Evolutionary conservation across 2,113 vertebrate genomes (phyloP), one percentile per base, ranked within the genome.

Genomic region (Calidris pugnax): DNA sequence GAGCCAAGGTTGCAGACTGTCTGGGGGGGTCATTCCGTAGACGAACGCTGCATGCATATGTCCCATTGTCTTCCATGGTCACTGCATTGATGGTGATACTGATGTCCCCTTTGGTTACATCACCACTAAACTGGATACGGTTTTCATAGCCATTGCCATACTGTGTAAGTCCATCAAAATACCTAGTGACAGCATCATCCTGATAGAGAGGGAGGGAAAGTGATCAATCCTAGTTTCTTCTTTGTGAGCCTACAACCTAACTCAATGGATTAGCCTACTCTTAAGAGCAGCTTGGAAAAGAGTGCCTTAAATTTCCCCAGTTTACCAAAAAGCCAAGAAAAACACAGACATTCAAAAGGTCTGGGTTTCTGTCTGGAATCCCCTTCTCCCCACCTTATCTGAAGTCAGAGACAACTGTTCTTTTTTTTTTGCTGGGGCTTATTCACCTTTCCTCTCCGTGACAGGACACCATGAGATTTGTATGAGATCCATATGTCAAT

Each of bases 51-150:
- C 99, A 99, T 50, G 89, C 90, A 0, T 98, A 99, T 2, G 75
- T 97, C 5, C 99, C 98, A 0, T 98, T 99, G 97, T 99, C 99
- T 14, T 97, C 80, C 95, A 98, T 97, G 51, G 98, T 98, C n/a
- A 99, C 95, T 12, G 94, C 60, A 0, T 7, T 67, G 15, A 99
- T 69, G 50, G 39, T 95, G 82, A 99, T 72, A 10, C 95, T 97
- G 79, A 98, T 97, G 9, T 98, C 81, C 37, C 77, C 68, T 0
- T 6, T 30, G 3, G 1, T 0, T 1, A 83, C 2, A 1, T 98
- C 35, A 3, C 94, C 72, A 0, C 55, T 96, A 41, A 99, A n/a
- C 1, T 4, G 47, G 45, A 97, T 90, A 24, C 98, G 98, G 13
- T 95, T 90, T 19, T 96, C 9, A 18, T 99, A 99, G 13, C 14